Conservation (phyloP, 2,797 vertebrate species). For the Pseudochromis fuscus region DNA sequence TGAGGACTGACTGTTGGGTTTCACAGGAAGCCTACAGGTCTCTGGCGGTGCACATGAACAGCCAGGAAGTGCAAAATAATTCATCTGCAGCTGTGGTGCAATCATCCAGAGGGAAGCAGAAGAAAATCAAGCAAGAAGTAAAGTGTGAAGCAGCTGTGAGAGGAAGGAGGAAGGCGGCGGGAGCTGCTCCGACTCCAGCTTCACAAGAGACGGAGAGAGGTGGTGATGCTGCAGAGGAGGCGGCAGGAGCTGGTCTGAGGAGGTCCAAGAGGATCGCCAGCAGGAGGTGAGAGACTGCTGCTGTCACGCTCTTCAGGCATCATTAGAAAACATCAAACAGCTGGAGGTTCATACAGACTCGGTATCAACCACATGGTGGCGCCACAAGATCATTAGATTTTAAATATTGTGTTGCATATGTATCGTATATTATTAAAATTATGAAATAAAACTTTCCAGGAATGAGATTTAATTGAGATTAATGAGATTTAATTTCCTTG, state of each 20-base stretch:
- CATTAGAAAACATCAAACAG: too few relatives aligned
- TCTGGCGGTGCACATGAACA: slow-evolving; percentile 14
- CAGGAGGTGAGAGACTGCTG: slow-evolving; percentile 30
- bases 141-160: background rate
- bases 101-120: background rate
- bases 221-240: slow-evolving; percentile 1
- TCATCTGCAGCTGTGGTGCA: too few relatives aligned
- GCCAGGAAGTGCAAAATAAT: background rate
- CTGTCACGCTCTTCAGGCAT: too few relatives aligned
- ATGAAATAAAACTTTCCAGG: too few relatives aligned
- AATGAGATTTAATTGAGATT: too few relatives aligned
- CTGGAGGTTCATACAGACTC: too few relatives aligned
- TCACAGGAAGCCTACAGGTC: slow-evolving; percentile 40
- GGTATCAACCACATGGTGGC: too few relatives aligned
- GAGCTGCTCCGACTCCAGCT: background rate
- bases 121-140: background rate
- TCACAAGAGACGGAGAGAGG: too few relatives aligned
- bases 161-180: background rate
- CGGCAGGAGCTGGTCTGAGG: slow-evolving; percentile 32
- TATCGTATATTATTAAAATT: too few relatives aligned
- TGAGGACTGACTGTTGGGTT: background rate
- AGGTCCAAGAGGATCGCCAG: slow-evolving; percentile 80
- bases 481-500: background rate
- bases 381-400: too few relatives aligned
- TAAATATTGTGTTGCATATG: too few relatives aligned